Evolutionary conservation across 2,113 vertebrate genomes (phyloP).

Genomic region (Rhagologus leucostigma): DNA sequence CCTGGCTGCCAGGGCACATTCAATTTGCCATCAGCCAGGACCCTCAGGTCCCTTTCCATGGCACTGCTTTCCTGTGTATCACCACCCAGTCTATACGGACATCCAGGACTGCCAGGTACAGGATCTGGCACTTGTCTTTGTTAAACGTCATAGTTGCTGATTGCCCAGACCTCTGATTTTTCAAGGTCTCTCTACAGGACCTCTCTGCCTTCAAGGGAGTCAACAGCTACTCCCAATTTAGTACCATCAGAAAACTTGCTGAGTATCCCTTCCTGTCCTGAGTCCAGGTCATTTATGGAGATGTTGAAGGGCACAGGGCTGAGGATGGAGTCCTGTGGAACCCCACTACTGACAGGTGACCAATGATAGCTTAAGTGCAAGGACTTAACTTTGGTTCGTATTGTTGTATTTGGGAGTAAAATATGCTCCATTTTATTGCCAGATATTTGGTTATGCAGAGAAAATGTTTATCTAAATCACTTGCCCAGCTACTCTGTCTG

Average conservation of each 20-base stretch:
- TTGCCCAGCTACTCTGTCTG: not conserved
- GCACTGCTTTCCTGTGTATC: not conserved
- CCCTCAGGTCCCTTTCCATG: not conserved
- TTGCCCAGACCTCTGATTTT: not conserved
- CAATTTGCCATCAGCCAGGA: not conserved
- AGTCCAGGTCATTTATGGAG: rapidly evolving
- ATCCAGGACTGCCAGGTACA: not conserved
- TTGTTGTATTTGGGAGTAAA: not conserved
- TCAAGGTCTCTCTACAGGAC: too few species aligned
- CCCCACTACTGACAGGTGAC: not conserved
- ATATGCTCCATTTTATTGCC: not conserved
- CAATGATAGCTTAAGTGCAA: not conserved
- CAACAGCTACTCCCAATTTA: not conserved
- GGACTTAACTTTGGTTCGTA: not conserved
- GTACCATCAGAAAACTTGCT: not conserved
- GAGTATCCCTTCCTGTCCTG: not conserved
- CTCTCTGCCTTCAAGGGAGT: not conserved
- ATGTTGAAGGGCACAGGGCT: not conserved
- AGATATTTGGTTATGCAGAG: not conserved
- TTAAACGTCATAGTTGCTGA: not conserved
- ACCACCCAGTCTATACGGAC: rapidly evolving
- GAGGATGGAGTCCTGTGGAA: rapidly evolving
- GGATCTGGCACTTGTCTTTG: not conserved
- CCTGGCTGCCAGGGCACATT: not conserved
- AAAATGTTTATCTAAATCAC: not conserved